Percentiles rank a stretch among this genome's conserved stretches.
phyloP scores from a whole-genome alignment of 2,797 vertebrate genomes.

The Gymnothorax javanicus region DNA sequence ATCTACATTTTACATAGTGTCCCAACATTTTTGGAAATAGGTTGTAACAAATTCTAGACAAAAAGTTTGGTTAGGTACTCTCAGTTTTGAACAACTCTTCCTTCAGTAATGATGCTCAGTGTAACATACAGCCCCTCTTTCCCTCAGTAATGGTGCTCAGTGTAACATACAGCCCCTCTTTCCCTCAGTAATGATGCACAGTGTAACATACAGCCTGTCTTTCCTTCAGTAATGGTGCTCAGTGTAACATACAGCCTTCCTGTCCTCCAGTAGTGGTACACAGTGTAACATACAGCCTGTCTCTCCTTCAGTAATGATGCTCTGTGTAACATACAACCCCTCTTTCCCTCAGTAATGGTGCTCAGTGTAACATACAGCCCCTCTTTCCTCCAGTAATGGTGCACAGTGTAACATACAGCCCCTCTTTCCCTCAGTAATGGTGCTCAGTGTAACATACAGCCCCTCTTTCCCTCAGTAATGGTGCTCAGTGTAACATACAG shows the following conservation, averaged over 20 bases:
- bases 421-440: constrained; percentile 57
- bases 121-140: constrained; percentile 51
- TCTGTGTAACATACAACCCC: constrained; percentile 51
- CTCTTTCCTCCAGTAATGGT: constrained; percentile 58
- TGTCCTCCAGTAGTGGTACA: constrained; percentile 58
- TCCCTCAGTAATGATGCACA: neutral
- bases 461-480: no score
- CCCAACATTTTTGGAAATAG: no score
- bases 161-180: constrained; percentile 39
- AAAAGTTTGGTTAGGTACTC: no score
- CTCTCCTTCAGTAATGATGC: constrained; percentile 60
- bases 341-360: constrained; percentile 59
- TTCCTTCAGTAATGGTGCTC: constrained; percentile 58
- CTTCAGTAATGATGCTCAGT: neutral
- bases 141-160: neutral
- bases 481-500: no score
- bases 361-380: neutral
- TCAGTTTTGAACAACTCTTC: no score
- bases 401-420: constrained; percentile 53
- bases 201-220: constrained; percentile 36
- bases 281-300: constrained; percentile 52
- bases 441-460: constrained; percentile 53
- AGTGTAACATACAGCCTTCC: constrained; percentile 51
- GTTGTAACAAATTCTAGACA: no score
- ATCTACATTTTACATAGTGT: no score